These are phyloP conservation scores for Idris sp. DNA, from an alignment of 1,140 invertebrate genomes.

Conservation along the genomic window DNA sequence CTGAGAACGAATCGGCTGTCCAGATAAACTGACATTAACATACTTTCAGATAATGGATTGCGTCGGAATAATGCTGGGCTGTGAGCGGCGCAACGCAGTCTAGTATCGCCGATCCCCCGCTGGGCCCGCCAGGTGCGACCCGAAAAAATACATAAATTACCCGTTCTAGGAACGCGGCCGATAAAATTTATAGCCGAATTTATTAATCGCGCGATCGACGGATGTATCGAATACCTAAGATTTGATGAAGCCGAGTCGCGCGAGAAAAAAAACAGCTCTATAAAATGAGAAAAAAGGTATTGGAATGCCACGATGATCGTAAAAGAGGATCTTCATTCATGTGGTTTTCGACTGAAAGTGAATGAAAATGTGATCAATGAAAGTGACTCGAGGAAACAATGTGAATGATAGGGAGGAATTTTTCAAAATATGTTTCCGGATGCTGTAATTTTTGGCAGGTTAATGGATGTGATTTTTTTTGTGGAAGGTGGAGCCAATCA, in stretches of 20 bases:
- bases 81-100: slow-evolving; percentile 69
- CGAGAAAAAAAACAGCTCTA: too few relatives aligned
- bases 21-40: slow-evolving; percentile 36
- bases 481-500: slow-evolving; percentile 22
- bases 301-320: neutral
- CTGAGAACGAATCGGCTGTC: slow-evolving; percentile 6
- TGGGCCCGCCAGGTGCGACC: slow-evolving; percentile 72
- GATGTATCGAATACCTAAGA: slow-evolving; percentile 22
- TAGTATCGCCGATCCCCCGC: slow-evolving; percentile 66
- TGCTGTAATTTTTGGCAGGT: too few relatives aligned
- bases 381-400: too few relatives aligned
- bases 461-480: slow-evolving; percentile 23
- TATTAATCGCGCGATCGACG: slow-evolving; percentile 76
- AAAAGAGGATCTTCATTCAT: too few relatives aligned
- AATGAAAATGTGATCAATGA: too few relatives aligned
- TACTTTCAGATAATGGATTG: slow-evolving; percentile 47
- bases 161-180: slow-evolving; percentile 69
- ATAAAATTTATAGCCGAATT: slow-evolving; percentile 76
- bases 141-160: slow-evolving; percentile 74
- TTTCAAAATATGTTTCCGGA: too few relatives aligned
- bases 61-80: slow-evolving; percentile 31
- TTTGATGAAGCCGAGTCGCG: slow-evolving; percentile 33
- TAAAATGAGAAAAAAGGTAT: too few relatives aligned
- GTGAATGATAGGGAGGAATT: too few relatives aligned
- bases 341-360: too few relatives aligned